Evolutionary conservation across 2,888 invertebrate species (phyloP), one percentile per base, ranked within the genome.

Genomic region (Pristionchus fissidentatus): DNA sequence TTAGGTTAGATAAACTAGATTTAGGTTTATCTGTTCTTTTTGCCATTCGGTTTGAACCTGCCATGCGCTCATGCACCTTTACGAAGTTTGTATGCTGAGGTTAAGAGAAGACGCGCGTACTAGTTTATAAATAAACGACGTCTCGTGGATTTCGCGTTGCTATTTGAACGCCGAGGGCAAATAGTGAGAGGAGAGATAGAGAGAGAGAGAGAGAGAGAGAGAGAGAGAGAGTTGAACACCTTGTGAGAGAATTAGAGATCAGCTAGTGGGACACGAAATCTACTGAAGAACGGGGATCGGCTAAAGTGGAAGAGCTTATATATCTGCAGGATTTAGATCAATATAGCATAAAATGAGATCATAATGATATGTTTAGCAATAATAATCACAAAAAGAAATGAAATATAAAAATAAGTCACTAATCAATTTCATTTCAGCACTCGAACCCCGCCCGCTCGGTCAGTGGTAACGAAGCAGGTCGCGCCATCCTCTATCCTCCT

Each of bases 371-470:
- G 57, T 75, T 73, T 46, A 60, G 66, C 29, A 81, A 77, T 70
- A 46, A 66, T n/a, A 29, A 1, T 52, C 49, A 55, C 19, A 81
- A 22, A 75, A 43, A 32, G 7, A 78, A 35, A 79, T 52, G 10
- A 35, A 43, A 38, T 26, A 5, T 1, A 79, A 29, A 22, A 52
- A 0, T 5, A 55, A 55, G 41, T 75, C 62, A 55, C 38, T 77
- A 55, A 79, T 41, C 38, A 38, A 43, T 7, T 13, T 52, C 62
- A 85, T 90, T 91, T 87, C 87, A 91, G 90, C 92, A 92, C 86
- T 92, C 92, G 83, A 92, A 92, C 84, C 90, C 91, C 43, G 88
- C 89, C 70, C 89, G 92, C 83, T 89, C 91, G 90, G 92, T 92
- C 86, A 90, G 90, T 90, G 86, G 85, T 89, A 85, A 85, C 84